Base-by-base conservation (phyloP, 1,140 invertebrate species). In the Bombus ignitus region DNA sequence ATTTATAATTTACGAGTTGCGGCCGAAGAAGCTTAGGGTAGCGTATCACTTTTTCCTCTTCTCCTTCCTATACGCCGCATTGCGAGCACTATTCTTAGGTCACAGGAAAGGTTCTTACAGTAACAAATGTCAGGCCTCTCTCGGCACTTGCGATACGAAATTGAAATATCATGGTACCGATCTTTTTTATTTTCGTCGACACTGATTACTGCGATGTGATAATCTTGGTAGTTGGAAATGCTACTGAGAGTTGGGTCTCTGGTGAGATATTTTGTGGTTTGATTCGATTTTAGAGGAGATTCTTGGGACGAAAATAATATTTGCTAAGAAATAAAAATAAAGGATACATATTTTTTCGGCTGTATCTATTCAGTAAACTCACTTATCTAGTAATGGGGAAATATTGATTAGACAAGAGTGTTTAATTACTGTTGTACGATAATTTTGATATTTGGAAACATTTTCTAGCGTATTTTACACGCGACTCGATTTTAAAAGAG, bases 1-100 rank as follows among this genome's bases (percentile, higher is more conserved):
- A 91, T 89, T 90, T 80, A 91, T 87, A 88, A 90, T 91, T 88
- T 81, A 90, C 87, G 42, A 44, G 15, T 28, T 10, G 9, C 47
- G 28, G 70, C 22, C 47, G 57, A 72, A 73, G 79, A 71, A 81
- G 44, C 79, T 22, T n/a, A 32, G 47, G 68, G 22, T 35, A 12
- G 10, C 18, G 18, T 35, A 71, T 70, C 35, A 79, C 42, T 53
- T 62, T 44, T 32, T 53, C 22, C 25, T 47, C 39, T n/a, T 74
- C n/a, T 53, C 5, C 15, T 44, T 12, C 22, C 9, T 35, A 0
- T 22, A 53, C 6, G 47, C 28, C 2, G 5, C 13, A 18, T 53
- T 44, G 13, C 65, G 22, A 79, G 4, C 39, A 15, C 28, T 68
- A 53, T 70, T 37, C 2, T 70, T 9, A 10, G 18, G 8, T 1